Conservation (phyloP, 2,113 vertebrate species). For the Solea senegalensis region DNA sequence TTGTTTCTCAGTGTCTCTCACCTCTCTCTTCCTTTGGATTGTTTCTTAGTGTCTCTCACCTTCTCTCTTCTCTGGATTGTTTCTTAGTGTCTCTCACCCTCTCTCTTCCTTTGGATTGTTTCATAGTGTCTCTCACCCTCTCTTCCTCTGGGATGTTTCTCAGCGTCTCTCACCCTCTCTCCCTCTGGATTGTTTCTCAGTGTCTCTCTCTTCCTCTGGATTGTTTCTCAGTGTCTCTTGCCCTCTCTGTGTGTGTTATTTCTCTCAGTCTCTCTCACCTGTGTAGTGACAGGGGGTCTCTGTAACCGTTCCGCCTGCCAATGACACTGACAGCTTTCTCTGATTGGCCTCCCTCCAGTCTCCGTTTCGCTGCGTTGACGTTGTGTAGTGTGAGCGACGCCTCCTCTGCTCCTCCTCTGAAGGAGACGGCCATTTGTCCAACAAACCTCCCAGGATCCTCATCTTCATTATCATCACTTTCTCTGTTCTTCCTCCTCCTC, state of each 20-base stretch:
- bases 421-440: constrained; percentile 50
- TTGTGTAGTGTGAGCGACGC: constrained; percentile 28
- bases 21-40: too few relatives aligned
- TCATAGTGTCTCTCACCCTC: too few relatives aligned
- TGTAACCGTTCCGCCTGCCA: constrained; percentile 42
- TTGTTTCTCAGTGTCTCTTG: not conserved
- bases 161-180: not conserved
- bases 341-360: constrained; percentile 34
- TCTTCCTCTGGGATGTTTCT: too few relatives aligned
- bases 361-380: constrained; percentile 31
- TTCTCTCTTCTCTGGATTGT: too few relatives aligned
- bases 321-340: constrained; percentile 2
- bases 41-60: too few relatives aligned
- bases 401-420: constrained; percentile 1
- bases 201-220: not conserved
- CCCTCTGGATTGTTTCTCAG: not conserved
- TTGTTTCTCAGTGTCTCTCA: too few relatives aligned
- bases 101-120: not conserved
- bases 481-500: constrained; percentile 33
- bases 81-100: too few relatives aligned
- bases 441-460: constrained; percentile 51
- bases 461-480: constrained; percentile 7
- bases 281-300: not conserved
- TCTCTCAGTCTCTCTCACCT: constrained; percentile 23
- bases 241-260: not conserved